Base-by-base conservation (phyloP, 92 coral and sea anemone species). In the Zoanthus solanderi region DNA sequence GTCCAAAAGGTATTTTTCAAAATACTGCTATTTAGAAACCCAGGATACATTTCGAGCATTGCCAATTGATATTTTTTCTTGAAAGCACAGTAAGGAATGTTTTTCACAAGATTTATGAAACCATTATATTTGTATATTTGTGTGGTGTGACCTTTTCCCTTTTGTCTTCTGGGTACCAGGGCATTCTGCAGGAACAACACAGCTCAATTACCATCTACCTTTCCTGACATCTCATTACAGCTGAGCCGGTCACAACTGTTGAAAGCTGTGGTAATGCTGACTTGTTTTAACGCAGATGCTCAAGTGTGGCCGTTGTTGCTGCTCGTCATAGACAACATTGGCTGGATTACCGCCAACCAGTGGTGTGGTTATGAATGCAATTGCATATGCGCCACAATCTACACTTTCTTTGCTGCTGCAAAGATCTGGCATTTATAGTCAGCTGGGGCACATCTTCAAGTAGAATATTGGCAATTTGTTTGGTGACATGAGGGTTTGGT, bases 101-200 rank as follows among this genome's bases (percentile, higher is more conserved):
- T 34, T 23, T 11, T 78, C 71, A 37, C 83, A 78, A 9, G 83
- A 78, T 9, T 23, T 18, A 28, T 78, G 83, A 78, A 78, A 78
- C 83, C 48, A n/a, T 14, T n/a, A 30, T 48, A 78, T 57, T 58
- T 78, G 44, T 78, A 69, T 48, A 56, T 78, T 66, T 78, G 31
- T 78, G 50, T 78, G 1, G 54, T 47, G 52, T 47, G 52, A 47
- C 9, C 0, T 10, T 6, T 50, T 50, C 8, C 54, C 3, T 78
- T 50, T 60, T 37, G 61, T 78, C 83, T 9, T 32, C 65, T 9
- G 47, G 83, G 37, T 50, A 52, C 83, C 83, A 78, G 83, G 83
- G 83, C 67, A 78, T 78, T 78, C 83, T 78, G 83, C 71, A 78
- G 16, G 52, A 78, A n/a, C 53, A 78, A 63, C 57, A 58, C 50